Conservation (phyloP, 2,888 invertebrate genomes). For the Augiades crinisus region DNA sequence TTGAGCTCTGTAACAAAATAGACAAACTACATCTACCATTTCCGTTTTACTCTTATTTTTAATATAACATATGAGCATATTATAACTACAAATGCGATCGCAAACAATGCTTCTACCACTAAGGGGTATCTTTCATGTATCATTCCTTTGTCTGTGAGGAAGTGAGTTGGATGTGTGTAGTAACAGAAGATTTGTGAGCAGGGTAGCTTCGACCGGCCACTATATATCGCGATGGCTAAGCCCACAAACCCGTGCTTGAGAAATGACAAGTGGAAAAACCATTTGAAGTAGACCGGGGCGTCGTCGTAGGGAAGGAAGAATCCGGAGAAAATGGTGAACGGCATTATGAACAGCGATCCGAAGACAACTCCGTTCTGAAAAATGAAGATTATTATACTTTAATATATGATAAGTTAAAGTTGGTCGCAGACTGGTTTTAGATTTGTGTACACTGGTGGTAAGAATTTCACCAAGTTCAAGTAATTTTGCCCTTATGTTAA, state of each 20-base stretch:
- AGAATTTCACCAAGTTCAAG: too few relatives aligned
- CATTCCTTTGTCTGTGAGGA: constrained; percentile 89
- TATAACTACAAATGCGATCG: constrained; percentile 83
- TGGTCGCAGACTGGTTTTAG: too few relatives aligned
- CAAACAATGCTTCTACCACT: constrained; percentile 84
- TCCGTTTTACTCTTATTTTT: constrained; percentile 82
- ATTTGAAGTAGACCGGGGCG: constrained; percentile 88
- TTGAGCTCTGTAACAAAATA: constrained; percentile 17
- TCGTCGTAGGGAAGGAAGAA: constrained; percentile 94
- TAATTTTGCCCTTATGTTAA: too few relatives aligned
- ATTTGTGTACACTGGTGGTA: too few relatives aligned
- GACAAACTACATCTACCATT: constrained; percentile 58
- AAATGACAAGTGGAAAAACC: constrained; percentile 94
- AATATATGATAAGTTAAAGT: too few relatives aligned
- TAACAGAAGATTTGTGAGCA: constrained; percentile 91
- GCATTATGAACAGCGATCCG: constrained; percentile 93
- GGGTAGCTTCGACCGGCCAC: constrained; percentile 86
- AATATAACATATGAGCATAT: constrained; percentile 85
- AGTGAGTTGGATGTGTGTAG: constrained; percentile 84
- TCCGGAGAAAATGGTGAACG: constrained; percentile 95
- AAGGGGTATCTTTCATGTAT: constrained; percentile 83
- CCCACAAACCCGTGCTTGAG: constrained; percentile 95
- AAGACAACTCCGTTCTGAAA: constrained; percentile 93
- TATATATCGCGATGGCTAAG: constrained; percentile 89
- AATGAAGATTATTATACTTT: background rate